Conservation (phyloP, 2,113 vertebrate genomes). For the Hippocampus comes region DNA sequence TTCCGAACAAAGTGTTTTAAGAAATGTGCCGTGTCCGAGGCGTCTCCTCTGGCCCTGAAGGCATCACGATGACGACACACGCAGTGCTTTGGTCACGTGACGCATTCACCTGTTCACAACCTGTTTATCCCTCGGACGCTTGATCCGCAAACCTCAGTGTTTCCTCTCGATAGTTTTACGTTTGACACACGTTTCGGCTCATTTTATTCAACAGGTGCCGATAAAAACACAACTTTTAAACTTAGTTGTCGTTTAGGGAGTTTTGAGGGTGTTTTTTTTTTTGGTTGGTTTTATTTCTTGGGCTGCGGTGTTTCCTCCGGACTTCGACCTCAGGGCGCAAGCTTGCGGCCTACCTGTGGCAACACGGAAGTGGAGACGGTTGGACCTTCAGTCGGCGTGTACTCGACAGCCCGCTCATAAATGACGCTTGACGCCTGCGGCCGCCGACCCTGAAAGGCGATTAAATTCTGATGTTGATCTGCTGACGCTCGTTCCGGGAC, state of each 20-base stretch:
- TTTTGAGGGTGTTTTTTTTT: not conserved
- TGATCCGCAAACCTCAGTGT: not conserved
- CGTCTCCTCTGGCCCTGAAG: not conserved
- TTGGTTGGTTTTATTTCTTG: too few species aligned
- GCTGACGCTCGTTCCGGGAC: slow-evolving; percentile 12
- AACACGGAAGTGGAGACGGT: slow-evolving; percentile 62
- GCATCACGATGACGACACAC: slow-evolving; percentile 44
- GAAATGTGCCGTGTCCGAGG: not conserved
- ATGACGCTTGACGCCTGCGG: slow-evolving; percentile 9
- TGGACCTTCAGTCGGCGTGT: not conserved
- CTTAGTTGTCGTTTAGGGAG: not conserved
- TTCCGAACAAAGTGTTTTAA: too few species aligned
- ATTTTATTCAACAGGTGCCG: not conserved
- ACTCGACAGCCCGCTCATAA: slow-evolving; percentile 13
- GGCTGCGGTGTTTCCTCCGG: not conserved
- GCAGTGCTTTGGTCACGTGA: slow-evolving; percentile 45
- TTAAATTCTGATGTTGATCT: slow-evolving; percentile 20
- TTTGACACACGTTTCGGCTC: not conserved
- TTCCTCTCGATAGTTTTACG: not conserved
- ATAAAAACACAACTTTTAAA: not conserved
- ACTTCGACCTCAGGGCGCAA: slow-evolving; percentile 43
- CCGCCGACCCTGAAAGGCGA: not conserved
- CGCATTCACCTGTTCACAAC: slow-evolving; percentile 53
- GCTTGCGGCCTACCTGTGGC: slow-evolving; percentile 26
- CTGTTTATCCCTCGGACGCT: slow-evolving; percentile 43